Evolutionary conservation across 2,113 vertebrate species (phyloP).

Genomic region (Caranx ignobilis): DNA sequence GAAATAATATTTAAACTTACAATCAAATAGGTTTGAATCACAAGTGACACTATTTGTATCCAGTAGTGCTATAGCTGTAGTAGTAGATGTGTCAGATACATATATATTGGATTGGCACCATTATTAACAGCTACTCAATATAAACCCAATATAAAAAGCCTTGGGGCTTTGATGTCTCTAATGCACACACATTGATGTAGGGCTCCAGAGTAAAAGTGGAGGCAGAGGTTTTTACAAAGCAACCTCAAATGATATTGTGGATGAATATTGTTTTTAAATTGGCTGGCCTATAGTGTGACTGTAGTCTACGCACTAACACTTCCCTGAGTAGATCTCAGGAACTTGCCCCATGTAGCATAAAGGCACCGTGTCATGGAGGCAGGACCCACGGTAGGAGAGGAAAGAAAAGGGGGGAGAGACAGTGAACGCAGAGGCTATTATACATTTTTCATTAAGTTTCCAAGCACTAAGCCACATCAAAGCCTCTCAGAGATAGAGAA

Average conservation of each 20-base stretch:
- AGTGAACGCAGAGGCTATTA: constrained; percentile 81
- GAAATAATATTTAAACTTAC: too few species aligned
- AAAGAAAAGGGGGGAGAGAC: constrained; percentile 49
- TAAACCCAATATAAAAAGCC: too few species aligned
- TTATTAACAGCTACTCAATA: too few species aligned
- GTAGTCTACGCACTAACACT: constrained; percentile 35
- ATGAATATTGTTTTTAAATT: not conserved
- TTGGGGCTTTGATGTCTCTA: not conserved
- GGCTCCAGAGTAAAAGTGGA: not conserved
- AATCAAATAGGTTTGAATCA: too few species aligned
- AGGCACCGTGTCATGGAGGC: constrained; percentile 64
- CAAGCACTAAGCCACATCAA: constrained; percentile 87
- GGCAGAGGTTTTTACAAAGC: not conserved
- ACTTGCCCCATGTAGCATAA: constrained; percentile 43
- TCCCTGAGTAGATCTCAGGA: constrained; percentile 39
- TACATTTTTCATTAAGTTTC: constrained; percentile 89
- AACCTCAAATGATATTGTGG: not conserved
- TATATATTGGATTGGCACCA: too few species aligned
- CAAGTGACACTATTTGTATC: too few species aligned
- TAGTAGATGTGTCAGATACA: too few species aligned
- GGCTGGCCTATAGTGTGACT: not conserved
- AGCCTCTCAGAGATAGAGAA: constrained; percentile 78
- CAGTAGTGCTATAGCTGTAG: too few species aligned
- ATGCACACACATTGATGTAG: not conserved
- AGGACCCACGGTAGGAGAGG: constrained; percentile 42